A percentile compares a stretch with the other conserved stretches of the same genome.
These are phyloP conservation scores for Netelia melanura DNA, from an alignment of 2,888 invertebrate species.

Conservation along the genomic window DNA sequence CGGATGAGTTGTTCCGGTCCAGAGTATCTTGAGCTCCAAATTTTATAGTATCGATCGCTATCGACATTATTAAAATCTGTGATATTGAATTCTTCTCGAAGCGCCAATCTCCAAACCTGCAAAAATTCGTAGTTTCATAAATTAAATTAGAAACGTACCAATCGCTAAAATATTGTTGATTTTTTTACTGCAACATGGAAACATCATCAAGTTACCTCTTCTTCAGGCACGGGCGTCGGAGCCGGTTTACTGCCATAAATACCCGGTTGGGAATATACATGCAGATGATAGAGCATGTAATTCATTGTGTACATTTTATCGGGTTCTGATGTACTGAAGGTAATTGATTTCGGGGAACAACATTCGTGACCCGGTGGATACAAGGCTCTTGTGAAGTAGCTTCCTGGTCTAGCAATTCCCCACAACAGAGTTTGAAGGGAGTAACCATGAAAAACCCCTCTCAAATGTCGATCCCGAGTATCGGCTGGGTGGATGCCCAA, in stretches of 20 bases:
- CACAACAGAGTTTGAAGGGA: constrained; percentile 79
- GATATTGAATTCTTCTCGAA: constrained; percentile 84
- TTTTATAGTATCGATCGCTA: constrained; percentile 85
- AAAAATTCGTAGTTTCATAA: constrained; percentile 35
- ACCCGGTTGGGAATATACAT: constrained; percentile 83
- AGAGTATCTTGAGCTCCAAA: constrained; percentile 84
- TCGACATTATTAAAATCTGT: constrained; percentile 80
- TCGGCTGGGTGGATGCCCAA: constrained; percentile 86
- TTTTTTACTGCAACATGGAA: neutral
- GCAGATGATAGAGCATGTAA: constrained; percentile 86
- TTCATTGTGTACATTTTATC: constrained; percentile 86
- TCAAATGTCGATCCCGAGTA: constrained; percentile 85
- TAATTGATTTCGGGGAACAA: constrained; percentile 86
- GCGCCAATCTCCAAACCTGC: constrained; percentile 85
- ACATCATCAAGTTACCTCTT: constrained; percentile 79
- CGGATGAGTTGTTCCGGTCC: constrained; percentile 75
- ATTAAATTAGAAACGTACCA: too few species aligned
- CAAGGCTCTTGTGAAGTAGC: constrained; percentile 85
- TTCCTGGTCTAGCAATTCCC: constrained; percentile 82
- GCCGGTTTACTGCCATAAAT: constrained; percentile 84
- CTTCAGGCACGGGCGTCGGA: constrained; percentile 82
- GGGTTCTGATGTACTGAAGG: constrained; percentile 86
- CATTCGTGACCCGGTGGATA: constrained; percentile 85
- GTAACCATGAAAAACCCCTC: constrained; percentile 86
- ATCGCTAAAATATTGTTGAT: neutral